Percentiles rank a stretch among this genome's conserved stretches.
These are phyloP conservation scores for Valencia hispanica DNA, from an alignment of 2,797 vertebrate species.

Conservation along the genomic window DNA sequence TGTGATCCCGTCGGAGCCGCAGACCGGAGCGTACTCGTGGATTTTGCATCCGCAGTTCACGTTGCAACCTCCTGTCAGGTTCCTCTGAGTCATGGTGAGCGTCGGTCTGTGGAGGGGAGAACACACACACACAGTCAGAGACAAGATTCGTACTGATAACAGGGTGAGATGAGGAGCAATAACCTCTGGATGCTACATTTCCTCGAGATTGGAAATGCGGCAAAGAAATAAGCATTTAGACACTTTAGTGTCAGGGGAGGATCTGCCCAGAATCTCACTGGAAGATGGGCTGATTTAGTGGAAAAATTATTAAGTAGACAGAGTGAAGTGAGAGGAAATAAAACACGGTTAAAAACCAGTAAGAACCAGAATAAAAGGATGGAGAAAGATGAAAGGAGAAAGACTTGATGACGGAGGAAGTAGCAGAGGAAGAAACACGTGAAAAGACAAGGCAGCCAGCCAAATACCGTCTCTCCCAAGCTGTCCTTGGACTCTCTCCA, in stretches of 20 bases:
- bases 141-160: not conserved
- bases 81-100: slow-evolving; percentile 94
- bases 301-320: not conserved
- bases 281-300: not conserved
- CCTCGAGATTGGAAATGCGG: not conserved
- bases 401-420: slow-evolving; percentile 1
- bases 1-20: slow-evolving; percentile 96
- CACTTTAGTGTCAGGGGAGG: no score
- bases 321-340: not conserved
- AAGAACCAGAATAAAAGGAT: not conserved
- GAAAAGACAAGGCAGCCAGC: slow-evolving; percentile 20
- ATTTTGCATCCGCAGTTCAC: slow-evolving; percentile 96
- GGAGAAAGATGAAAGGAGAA: not conserved
- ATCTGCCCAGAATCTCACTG: not conserved
- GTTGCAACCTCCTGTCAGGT: slow-evolving; percentile 95
- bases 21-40: slow-evolving; percentile 95
- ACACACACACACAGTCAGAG: not conserved
- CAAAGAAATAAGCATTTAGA: not conserved
- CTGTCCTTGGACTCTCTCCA: slow-evolving; percentile 61
- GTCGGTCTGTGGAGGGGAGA: slow-evolving; percentile 81
- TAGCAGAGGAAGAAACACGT: slow-evolving; percentile 14
- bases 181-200: no score
- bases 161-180: not conserved
- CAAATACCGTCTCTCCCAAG: slow-evolving; percentile 37
- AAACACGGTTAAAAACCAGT: not conserved